Percentiles rank a stretch among this genome's conserved stretches.
Evolutionary conservation across 2,113 vertebrate genomes (phyloP).

Genomic region (Lamprotornis superbus): DNA sequence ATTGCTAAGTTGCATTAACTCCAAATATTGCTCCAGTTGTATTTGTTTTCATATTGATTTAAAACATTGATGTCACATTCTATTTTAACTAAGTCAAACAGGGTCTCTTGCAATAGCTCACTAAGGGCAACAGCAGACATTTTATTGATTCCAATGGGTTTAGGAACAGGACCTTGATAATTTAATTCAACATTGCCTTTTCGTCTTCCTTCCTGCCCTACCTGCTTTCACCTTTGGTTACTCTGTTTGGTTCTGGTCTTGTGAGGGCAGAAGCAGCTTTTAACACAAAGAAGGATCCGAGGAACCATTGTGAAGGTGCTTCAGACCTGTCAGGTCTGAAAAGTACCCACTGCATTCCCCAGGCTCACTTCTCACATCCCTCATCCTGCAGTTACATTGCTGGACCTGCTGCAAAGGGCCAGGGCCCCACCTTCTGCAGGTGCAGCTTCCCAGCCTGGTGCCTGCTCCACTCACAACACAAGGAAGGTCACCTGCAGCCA

Average conservation of each 20-base stretch:
- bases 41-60: background rate
- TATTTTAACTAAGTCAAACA: conserved; percentile 9
- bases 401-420: background rate
- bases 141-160: background rate
- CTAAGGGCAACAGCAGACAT: background rate
- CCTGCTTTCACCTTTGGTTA: background rate
- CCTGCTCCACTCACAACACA: background rate
- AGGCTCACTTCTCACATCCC: rapidly evolving
- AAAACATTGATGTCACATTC: background rate
- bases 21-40: background rate
- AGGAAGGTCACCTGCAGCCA: background rate
- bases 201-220: background rate
- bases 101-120: background rate
- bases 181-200: background rate
- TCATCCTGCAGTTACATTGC: rapidly evolving
- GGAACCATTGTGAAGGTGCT: background rate
- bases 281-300: background rate
- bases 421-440: too few species aligned
- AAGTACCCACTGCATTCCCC: rapidly evolving
- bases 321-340: rapidly evolving
- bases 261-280: background rate
- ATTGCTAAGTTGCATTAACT: background rate
- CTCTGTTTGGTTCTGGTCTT: background rate
- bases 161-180: background rate
- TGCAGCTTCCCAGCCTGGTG: background rate